Evolutionary conservation across 2,797 vertebrate species (phyloP).

Genomic region (Lycodopsis pacificus): DNA sequence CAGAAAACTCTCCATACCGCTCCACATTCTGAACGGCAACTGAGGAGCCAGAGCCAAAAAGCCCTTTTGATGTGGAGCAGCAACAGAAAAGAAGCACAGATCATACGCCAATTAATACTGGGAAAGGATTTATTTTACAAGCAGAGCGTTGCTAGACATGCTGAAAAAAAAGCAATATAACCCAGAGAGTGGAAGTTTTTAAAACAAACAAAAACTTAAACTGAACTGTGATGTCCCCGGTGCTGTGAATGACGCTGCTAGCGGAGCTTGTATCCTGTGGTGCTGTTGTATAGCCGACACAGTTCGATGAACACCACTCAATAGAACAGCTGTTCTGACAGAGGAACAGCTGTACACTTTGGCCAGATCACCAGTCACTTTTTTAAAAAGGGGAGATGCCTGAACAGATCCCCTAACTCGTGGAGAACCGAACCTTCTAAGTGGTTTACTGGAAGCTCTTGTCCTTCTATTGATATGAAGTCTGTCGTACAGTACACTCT

Average conservation of each 20-base stretch:
- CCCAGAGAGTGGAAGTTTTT: slow-evolving; percentile 32
- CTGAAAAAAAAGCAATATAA: slow-evolving; percentile 39
- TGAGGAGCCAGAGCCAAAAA: slow-evolving; percentile 56
- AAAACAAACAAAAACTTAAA: slow-evolving; percentile 55
- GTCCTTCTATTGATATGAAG: slow-evolving; percentile 17
- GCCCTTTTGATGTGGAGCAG: slow-evolving; percentile 56
- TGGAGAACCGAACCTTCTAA: slow-evolving; percentile 49
- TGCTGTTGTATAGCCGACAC: slow-evolving; percentile 47
- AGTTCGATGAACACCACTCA: slow-evolving; percentile 35
- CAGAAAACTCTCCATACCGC: slow-evolving; percentile 58
- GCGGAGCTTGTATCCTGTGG: slow-evolving; percentile 44
- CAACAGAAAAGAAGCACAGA: slow-evolving; percentile 31
- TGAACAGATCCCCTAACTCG: slow-evolving; percentile 32
- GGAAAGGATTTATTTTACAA: slow-evolving; percentile 55
- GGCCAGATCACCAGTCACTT: slow-evolving; percentile 45
- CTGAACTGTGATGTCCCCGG: slow-evolving; percentile 55
- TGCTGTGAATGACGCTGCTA: slow-evolving; percentile 46
- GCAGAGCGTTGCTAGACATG: slow-evolving; percentile 32
- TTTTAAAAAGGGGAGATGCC: slow-evolving; percentile 23
- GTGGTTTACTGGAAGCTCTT: slow-evolving; percentile 55
- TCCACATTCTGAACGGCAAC: slow-evolving; percentile 34
- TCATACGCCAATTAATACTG: slow-evolving; percentile 52
- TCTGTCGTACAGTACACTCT: slow-evolving; percentile 24
- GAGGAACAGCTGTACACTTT: slow-evolving; percentile 67
- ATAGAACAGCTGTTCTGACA: slow-evolving; percentile 40